Evolutionary conservation across 2,113 vertebrate species (phyloP).

Genomic region (Barbus barbus): DNA sequence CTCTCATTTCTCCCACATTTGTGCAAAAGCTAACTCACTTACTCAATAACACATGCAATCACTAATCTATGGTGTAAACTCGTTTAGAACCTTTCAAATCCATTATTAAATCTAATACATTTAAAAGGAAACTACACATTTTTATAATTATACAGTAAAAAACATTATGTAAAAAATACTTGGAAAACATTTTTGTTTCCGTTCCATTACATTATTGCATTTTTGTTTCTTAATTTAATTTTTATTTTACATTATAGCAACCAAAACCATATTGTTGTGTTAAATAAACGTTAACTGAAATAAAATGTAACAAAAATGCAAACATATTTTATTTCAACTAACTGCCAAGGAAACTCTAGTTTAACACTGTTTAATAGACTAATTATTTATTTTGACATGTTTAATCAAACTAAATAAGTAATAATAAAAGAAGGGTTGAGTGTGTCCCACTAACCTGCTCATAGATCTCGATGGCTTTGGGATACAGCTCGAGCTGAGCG

Average conservation of each 20-base stretch:
- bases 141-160: background rate
- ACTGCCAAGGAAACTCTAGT: too few species aligned
- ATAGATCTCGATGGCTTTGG: conserved; percentile 94
- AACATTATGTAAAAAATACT: background rate
- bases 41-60: background rate
- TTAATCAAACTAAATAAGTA: background rate
- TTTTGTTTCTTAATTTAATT: background rate
- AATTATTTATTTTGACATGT: too few species aligned
- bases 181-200: background rate
- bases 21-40: too few species aligned
- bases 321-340: too few species aligned
- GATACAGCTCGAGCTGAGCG: conserved; percentile 95
- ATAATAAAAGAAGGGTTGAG: background rate
- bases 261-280: too few species aligned
- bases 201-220: background rate
- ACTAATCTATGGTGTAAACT: background rate
- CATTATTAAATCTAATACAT: background rate
- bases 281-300: too few species aligned
- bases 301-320: too few species aligned
- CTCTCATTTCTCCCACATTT: background rate
- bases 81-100: background rate
- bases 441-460: conserved; percentile 98
- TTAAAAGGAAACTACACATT: too few species aligned
- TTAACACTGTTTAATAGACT: too few species aligned
- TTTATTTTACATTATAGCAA: too few species aligned